These are phyloP conservation scores for Labeo rohita DNA, from an alignment of 2,113 vertebrate genomes.

Conservation along the genomic window DNA sequence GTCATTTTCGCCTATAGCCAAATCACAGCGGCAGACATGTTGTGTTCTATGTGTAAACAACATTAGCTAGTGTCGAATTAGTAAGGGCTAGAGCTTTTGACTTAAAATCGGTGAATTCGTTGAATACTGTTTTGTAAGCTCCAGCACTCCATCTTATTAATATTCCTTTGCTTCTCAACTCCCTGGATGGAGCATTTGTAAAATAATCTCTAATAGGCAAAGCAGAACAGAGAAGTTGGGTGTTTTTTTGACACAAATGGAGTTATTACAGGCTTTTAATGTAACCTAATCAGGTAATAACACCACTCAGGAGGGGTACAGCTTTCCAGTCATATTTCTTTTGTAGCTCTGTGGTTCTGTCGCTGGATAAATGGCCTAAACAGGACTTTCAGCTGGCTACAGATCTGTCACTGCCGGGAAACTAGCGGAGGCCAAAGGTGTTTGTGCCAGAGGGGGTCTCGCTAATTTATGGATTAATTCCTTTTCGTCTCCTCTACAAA, in stretches of 20 bases:
- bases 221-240: neutral
- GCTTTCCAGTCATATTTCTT: slow-evolving; percentile 55
- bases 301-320: slow-evolving; percentile 46
- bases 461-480: slow-evolving; percentile 77
- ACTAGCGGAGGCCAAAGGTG: slow-evolving; percentile 57
- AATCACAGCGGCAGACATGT: neutral
- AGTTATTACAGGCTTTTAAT: slow-evolving; percentile 60
- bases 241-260: slow-evolving; percentile 50
- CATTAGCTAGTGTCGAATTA: slow-evolving; percentile 5
- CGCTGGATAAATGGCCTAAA: slow-evolving; percentile 38
- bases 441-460: slow-evolving; percentile 62
- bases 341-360: slow-evolving; percentile 42
- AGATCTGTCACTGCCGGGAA: slow-evolving; percentile 61
- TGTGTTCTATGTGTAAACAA: neutral
- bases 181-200: neutral
- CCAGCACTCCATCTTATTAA: neutral
- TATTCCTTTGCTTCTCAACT: slow-evolving; percentile 9
- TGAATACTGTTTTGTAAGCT: neutral
- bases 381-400: slow-evolving; percentile 49
- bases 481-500: slow-evolving; percentile 77
- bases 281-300: slow-evolving; percentile 64
- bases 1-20: neutral
- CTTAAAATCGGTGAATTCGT: neutral
- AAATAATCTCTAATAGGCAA: neutral
- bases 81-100: neutral